Conservation (phyloP, 2,113 vertebrate species). For the Grantiella picta region DNA sequence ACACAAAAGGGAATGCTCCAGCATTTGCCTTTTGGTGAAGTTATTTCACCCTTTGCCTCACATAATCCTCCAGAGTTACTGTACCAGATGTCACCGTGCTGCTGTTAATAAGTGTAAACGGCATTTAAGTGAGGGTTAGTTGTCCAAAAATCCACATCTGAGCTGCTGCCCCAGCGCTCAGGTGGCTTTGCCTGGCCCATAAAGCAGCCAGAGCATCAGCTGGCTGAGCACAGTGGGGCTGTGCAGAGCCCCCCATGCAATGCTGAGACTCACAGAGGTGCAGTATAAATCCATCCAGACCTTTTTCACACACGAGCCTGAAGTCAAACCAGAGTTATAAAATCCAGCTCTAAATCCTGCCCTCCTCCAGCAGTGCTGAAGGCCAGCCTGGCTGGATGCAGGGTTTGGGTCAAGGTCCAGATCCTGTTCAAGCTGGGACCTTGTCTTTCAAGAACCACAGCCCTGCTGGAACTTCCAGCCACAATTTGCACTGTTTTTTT, state of each 20-base stretch:
- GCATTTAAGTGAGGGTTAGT: neutral
- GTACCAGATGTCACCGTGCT: neutral
- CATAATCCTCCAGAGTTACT: slow-evolving; percentile 8
- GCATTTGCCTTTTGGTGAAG: slow-evolving; percentile 19
- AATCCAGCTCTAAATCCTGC: neutral
- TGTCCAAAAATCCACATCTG: neutral
- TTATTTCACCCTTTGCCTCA: slow-evolving; percentile 46
- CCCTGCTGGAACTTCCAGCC: neutral
- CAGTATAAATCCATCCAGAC: neutral
- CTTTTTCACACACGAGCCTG: neutral
- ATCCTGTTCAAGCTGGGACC: neutral
- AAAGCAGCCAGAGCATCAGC: neutral
- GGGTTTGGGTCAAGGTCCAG: neutral
- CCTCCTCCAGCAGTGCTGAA: neutral
- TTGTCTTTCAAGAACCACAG: neutral
- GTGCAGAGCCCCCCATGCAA: neutral
- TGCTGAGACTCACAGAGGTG: neutral
- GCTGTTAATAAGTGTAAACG: neutral
- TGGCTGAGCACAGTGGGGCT: rapidly evolving
- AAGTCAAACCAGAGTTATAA: neutral
- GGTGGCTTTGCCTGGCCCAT: neutral
- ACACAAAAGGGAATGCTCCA: slow-evolving; percentile 3
- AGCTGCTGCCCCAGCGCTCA: rapidly evolving
- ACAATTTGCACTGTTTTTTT: rapidly evolving
- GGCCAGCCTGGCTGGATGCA: neutral